These are phyloP conservation scores for Syngnathus rostellatus DNA, from an alignment of 2,797 vertebrate species.

Conservation along the genomic window DNA sequence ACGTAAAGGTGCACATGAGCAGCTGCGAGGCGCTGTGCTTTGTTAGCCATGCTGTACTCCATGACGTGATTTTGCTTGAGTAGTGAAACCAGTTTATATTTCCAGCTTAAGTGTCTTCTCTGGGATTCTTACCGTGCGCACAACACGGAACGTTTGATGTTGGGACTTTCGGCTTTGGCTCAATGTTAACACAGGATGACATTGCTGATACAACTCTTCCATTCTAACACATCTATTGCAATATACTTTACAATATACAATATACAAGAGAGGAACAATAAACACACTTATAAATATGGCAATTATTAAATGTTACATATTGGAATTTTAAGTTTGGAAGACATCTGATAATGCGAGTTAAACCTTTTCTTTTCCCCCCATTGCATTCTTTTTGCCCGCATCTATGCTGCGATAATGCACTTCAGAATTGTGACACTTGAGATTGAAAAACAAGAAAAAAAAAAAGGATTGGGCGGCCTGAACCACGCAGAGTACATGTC, in stretches of 20 bases:
- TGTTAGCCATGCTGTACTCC: not conserved
- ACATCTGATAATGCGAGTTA: not conserved
- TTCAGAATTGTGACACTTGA: not conserved
- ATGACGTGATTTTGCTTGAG: not conserved
- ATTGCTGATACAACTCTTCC: too few species aligned
- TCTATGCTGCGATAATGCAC: not conserved
- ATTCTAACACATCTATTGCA: too few species aligned
- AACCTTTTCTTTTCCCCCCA: not conserved
- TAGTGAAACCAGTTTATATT: constrained; percentile 1
- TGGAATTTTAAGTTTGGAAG: not conserved
- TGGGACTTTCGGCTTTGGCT: not conserved
- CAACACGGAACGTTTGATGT: not conserved
- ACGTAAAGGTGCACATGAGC: not conserved
- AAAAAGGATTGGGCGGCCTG: not conserved
- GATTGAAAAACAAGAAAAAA: not conserved
- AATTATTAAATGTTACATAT: not conserved
- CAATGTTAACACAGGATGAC: too few species aligned
- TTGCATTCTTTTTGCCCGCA: not conserved
- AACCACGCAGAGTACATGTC: constrained; percentile 29
- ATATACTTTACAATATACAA: too few species aligned
- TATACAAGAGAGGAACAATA: too few species aligned
- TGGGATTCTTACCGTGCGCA: not conserved
- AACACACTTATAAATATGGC: too few species aligned
- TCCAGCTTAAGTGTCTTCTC: not conserved
- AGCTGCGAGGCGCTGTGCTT: not conserved